phyloP scores from a whole-genome alignment of 2,113 vertebrate species.

The Willisornis vidua region DNA sequence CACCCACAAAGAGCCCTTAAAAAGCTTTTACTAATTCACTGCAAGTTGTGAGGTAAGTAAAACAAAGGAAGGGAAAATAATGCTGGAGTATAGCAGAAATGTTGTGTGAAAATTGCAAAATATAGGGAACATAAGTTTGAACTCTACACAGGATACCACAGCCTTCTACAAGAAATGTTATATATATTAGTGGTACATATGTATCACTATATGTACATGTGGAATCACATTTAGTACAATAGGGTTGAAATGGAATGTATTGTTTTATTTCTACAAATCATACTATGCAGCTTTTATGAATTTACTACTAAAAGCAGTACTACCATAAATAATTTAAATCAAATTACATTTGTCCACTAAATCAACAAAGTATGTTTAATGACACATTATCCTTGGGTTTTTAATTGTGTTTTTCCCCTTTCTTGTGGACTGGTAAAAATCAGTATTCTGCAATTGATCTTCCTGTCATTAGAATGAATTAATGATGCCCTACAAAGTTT shows the following conservation, averaged over 20 bases:
- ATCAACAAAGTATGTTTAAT: neutral
- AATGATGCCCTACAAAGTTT: neutral
- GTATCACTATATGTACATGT: neutral
- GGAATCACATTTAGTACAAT: neutral
- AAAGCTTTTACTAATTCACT: neutral
- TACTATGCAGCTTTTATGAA: neutral
- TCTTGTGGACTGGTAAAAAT: neutral
- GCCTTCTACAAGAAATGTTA: neutral
- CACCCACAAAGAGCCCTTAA: neutral
- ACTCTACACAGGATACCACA: neutral
- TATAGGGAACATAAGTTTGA: neutral
- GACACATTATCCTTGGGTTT: neutral
- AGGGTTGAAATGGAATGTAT: neutral
- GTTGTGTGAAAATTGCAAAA: neutral
- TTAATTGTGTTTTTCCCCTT: neutral
- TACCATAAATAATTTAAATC: slow-evolving; percentile 45
- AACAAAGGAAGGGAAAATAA: neutral
- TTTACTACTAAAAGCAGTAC: neutral
- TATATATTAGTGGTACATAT: neutral
- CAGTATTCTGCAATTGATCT: neutral
- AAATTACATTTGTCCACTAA: slow-evolving; percentile 36
- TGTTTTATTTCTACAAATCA: neutral
- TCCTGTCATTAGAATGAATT: neutral
- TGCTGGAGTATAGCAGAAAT: neutral
- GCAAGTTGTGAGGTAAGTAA: neutral